Conservation (phyloP, 2,797 vertebrate genomes). For the Syngnathus rostellatus region DNA sequence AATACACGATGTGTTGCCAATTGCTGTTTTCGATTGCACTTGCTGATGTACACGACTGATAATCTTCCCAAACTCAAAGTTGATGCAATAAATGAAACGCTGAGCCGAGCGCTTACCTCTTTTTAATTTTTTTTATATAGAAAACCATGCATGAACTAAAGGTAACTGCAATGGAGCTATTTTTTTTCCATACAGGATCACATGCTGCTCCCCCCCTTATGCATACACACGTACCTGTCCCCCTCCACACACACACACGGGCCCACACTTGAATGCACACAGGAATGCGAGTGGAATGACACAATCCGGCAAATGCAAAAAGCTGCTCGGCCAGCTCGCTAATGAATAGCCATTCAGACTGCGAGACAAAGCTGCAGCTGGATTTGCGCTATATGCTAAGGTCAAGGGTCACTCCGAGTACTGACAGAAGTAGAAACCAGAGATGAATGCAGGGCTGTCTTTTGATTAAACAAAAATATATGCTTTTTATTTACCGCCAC, state of each 20-base stretch:
- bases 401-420: constrained; percentile 59
- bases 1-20: not conserved
- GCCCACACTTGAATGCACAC: constrained; percentile 59
- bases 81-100: no score
- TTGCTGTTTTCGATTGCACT: no score
- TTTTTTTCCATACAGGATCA: constrained; percentile 9
- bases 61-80: no score
- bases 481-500: constrained; percentile 41
- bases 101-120: no score
- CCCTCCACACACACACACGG: constrained; percentile 26
- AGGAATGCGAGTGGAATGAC: constrained; percentile 67
- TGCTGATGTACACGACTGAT: no score
- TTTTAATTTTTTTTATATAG: no score
- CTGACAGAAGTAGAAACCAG: constrained; percentile 55
- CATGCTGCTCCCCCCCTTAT: constrained; percentile 14
- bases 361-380: constrained; percentile 44
- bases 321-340: constrained; percentile 41
- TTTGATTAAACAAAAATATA: constrained; percentile 24
- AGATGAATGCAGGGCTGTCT: constrained; percentile 38
- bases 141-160: no score
- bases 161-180: not conserved
- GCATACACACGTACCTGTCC: constrained; percentile 56
- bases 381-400: constrained; percentile 36
- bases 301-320: constrained; percentile 49
- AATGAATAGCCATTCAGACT: constrained; percentile 63